Percentiles rank a stretch among this genome's conserved stretches.
These are phyloP conservation scores for Acanthurus leucopareius DNA, from an alignment of 2,797 vertebrate genomes.

Conservation along the genomic window DNA sequence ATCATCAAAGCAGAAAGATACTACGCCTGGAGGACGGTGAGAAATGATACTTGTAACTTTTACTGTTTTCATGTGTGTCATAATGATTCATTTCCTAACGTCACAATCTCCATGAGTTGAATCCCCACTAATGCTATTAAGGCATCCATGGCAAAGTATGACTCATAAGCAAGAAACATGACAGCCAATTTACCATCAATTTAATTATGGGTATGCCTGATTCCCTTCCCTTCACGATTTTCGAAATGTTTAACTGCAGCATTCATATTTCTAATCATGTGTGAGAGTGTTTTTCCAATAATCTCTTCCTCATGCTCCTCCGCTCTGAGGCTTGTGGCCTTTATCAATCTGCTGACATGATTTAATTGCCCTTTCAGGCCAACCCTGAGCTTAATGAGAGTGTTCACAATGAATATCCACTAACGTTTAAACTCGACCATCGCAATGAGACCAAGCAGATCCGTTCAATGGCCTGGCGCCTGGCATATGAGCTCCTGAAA, in stretches of 20 bases:
- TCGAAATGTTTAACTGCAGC: conserved; percentile 45
- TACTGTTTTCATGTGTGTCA: not conserved
- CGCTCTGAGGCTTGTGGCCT: conserved; percentile 68
- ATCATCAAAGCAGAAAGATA: conserved; percentile 95
- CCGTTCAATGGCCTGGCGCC: conserved; percentile 86
- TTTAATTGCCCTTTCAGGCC: conserved; percentile 87
- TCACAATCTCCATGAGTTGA: conserved; percentile 47
- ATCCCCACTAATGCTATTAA: conserved; percentile 53
- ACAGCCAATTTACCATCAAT: conserved; percentile 61
- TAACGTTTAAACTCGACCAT: conserved; percentile 94
- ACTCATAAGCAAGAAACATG: conserved; percentile 43
- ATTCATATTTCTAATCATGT: conserved; percentile 65
- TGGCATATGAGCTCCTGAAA: conserved; percentile 89
- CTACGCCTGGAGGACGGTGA: conserved; percentile 87
- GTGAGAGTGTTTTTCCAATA: conserved; percentile 53
- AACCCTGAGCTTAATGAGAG: conserved; percentile 72
- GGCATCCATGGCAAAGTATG: conserved; percentile 24
- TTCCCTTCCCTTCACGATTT: conserved; percentile 44
- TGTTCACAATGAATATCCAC: conserved; percentile 69
- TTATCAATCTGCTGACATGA: conserved; percentile 78
- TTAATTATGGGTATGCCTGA: conserved; percentile 52
- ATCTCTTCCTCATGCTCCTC: conserved; percentile 27
- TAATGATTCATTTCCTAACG: conserved; percentile 48
- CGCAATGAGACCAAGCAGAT: conserved; percentile 87
- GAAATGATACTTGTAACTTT: conserved; percentile 37